A percentile compares a stretch with the other conserved stretches of the same genome.
Conservation (phyloP, 2,888 invertebrate species). For the Aproaerema taeniolella region DNA sequence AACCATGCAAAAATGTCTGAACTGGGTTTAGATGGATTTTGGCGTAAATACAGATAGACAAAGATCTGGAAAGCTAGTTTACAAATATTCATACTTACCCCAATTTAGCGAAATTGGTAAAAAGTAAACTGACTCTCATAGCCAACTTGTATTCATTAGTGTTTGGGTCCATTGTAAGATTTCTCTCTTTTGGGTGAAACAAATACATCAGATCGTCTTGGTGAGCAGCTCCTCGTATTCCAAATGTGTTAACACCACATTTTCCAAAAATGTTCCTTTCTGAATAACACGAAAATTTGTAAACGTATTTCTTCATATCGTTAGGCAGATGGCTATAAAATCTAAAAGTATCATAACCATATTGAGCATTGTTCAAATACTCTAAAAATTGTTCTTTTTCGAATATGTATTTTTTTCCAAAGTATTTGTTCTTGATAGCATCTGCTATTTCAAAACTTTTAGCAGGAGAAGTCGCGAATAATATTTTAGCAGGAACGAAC, state of each 20-base stretch:
- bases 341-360: slow-evolving; percentile 27
- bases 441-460: slow-evolving; percentile 24
- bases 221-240: slow-evolving; percentile 39
- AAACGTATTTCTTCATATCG: slow-evolving; percentile 29
- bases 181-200: slow-evolving; percentile 33
- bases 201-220: slow-evolving; percentile 49
- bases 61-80: too few species aligned
- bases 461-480: slow-evolving; percentile 23
- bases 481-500: slow-evolving; percentile 28
- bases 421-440: slow-evolving; percentile 27
- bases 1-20: too few species aligned
- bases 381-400: too few species aligned
- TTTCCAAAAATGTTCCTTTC: slow-evolving; percentile 37
- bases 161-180: slow-evolving; percentile 32
- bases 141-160: slow-evolving; percentile 38
- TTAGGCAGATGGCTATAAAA: slow-evolving; percentile 26
- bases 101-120: slow-evolving; percentile 51
- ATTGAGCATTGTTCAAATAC: slow-evolving; percentile 21
- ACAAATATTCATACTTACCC: too few species aligned
- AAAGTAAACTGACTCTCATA: slow-evolving; percentile 37
- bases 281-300: slow-evolving; percentile 40
- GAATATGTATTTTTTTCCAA: too few species aligned
- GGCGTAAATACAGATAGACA: too few species aligned
- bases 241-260: slow-evolving; percentile 19
- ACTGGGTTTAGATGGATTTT: too few species aligned